Evolutionary conservation across 2,797 vertebrate species (phyloP).

Genomic region (Stomatorhinus walkeri): DNA sequence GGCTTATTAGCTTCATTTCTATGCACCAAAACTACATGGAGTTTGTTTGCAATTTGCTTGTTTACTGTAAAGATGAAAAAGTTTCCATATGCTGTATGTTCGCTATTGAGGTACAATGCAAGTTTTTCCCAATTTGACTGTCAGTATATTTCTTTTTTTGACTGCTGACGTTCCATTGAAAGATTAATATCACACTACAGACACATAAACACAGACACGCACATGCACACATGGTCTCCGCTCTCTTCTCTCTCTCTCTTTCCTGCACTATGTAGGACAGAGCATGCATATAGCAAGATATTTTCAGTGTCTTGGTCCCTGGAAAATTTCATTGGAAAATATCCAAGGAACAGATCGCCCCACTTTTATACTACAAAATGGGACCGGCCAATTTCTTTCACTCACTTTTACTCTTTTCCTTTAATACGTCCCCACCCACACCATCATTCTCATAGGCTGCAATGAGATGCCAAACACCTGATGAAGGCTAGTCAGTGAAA

Average conservation of each 20-base stretch:
- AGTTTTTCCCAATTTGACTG: not conserved
- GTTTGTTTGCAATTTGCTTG: slow-evolving; percentile 8
- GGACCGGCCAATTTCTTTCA: slow-evolving; percentile 60
- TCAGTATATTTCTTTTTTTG: not conserved
- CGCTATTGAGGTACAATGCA: not conserved
- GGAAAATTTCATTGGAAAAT: slow-evolving; percentile 73
- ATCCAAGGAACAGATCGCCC: slow-evolving; percentile 78
- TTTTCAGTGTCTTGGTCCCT: slow-evolving; percentile 73
- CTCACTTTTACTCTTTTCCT: slow-evolving; percentile 15
- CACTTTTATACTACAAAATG: slow-evolving; percentile 68
- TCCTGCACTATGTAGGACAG: slow-evolving; percentile 66
- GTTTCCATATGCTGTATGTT: not conserved
- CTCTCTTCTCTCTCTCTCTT: slow-evolving; percentile 32
- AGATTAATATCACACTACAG: not conserved
- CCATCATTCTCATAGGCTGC: not conserved
- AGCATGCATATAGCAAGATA: slow-evolving; percentile 65
- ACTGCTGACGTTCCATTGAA: not conserved
- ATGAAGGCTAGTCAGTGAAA: not conserved
- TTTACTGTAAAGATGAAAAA: not conserved
- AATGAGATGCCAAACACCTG: not conserved
- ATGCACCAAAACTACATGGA: not conserved
- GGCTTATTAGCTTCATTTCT: not conserved
- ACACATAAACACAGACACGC: not conserved
- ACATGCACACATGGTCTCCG: slow-evolving; percentile 26
- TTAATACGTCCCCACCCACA: slow-evolving; percentile 31